Conservation (phyloP, 2,888 invertebrate species). For the Amiota mariae region DNA sequence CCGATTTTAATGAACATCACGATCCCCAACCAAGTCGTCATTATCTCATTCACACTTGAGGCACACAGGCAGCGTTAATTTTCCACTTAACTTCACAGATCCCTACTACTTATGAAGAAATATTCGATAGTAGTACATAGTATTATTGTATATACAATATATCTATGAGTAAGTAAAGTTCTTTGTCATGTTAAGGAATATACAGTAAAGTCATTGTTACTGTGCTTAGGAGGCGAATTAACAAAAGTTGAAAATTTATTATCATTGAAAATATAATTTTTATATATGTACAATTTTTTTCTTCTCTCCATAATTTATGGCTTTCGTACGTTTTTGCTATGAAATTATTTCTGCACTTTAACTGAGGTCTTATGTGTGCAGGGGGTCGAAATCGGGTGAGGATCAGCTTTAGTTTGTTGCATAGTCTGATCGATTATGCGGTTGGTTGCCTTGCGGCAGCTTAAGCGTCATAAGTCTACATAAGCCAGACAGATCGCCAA, state of each 20-base stretch:
- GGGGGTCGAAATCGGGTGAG: background rate
- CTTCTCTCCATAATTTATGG: constrained; percentile 57
- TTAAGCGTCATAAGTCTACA: constrained; percentile 44
- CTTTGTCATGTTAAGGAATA: no score
- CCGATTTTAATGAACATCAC: constrained; percentile 4
- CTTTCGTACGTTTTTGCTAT: constrained; percentile 21
- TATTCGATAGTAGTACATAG: background rate
- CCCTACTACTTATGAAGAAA: background rate
- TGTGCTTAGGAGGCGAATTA: constrained; percentile 2
- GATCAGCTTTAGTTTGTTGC: background rate
- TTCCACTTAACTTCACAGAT: constrained; percentile 28
- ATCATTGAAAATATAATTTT: constrained; percentile 13
- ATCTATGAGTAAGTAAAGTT: background rate
- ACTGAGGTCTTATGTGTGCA: constrained; percentile 33
- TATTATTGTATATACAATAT: no score
- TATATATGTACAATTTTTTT: background rate
- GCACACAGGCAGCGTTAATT: constrained; percentile 17
- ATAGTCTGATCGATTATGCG: constrained; percentile 55
- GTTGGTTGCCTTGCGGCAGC: constrained; percentile 49
- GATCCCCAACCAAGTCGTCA: background rate
- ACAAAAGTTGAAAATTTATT: constrained; percentile 19
- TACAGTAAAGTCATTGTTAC: no score
- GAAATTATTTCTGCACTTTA: constrained; percentile 29
- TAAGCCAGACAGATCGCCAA: constrained; percentile 34
- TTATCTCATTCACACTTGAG: constrained; percentile 2